These are phyloP conservation scores for Trogon surrucura DNA, from an alignment of 2,113 vertebrate species.

Conservation along the genomic window DNA sequence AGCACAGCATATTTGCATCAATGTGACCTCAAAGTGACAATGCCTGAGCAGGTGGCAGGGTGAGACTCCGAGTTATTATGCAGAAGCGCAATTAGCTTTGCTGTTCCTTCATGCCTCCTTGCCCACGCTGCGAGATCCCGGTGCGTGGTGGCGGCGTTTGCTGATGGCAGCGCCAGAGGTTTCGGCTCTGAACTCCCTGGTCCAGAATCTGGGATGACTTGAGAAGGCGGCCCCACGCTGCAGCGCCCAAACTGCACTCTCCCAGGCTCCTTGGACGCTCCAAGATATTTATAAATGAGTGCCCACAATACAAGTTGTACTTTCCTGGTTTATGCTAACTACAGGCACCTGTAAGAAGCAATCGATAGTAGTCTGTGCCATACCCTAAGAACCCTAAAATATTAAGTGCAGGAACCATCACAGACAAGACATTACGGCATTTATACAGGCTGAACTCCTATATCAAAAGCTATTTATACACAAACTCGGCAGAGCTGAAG, in stretches of 20 bases:
- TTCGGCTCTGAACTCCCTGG: neutral
- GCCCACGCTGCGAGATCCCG: neutral
- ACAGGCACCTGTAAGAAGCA: neutral
- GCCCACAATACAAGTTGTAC: neutral
- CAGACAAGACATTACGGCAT: slow-evolving; percentile 32
- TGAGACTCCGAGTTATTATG: neutral
- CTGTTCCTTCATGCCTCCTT: neutral
- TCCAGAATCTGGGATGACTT: neutral
- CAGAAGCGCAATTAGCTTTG: neutral
- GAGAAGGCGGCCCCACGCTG: fast-evolving
- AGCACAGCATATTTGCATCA: neutral
- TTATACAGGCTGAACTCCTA: neutral
- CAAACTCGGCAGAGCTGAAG: neutral
- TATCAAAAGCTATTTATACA: slow-evolving; percentile 55
- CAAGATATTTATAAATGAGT: neutral
- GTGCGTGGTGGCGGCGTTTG: fast-evolving
- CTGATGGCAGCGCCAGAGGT: neutral
- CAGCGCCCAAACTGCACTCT: neutral
- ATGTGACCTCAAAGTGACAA: neutral
- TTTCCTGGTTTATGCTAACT: slow-evolving; percentile 38
- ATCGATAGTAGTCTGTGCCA: slow-evolving; percentile 53
- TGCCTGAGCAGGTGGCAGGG: neutral
- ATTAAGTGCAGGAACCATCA: slow-evolving; percentile 58
- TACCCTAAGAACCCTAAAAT: slow-evolving; percentile 52
- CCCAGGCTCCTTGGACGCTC: neutral